Conservation (phyloP, 2,888 invertebrate genomes). For the Conus canariensis region DNA sequence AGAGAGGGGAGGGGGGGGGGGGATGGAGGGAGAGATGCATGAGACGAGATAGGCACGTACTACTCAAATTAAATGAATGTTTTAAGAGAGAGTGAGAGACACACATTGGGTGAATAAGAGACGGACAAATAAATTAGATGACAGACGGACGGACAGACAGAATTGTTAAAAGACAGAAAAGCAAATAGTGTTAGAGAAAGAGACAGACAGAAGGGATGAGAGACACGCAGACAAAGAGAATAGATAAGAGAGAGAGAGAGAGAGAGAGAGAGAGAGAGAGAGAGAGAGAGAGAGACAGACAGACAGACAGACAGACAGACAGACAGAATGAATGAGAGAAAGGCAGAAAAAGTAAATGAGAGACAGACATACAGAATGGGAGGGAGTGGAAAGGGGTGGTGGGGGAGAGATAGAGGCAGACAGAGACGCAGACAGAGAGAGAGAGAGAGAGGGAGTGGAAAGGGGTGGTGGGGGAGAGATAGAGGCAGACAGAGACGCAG, state of each 20-base stretch:
- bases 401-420: not conserved
- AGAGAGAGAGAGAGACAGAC: not conserved
- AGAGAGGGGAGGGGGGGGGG: not conserved
- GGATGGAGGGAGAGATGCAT: not conserved
- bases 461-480: not conserved
- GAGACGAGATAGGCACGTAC: no score
- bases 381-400: no score
- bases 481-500: not conserved
- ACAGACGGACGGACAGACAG: not conserved
- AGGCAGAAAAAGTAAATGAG: not conserved
- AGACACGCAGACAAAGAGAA: no score
- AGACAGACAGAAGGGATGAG: not conserved
- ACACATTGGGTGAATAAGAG: not conserved
- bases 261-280: not conserved
- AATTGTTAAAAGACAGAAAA: not conserved
- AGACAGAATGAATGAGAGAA: not conserved
- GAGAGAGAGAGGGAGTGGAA: not conserved
- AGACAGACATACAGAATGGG: not conserved
- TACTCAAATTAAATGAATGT: no score
- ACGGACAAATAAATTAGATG: not conserved
- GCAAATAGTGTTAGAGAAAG: not conserved
- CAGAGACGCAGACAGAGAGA: not conserved
- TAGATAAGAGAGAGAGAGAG: no score
- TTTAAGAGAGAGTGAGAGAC: not conserved
- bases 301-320: not conserved